Evolutionary conservation across 2,888 invertebrate species (phyloP).

Genomic region (Apamea crenata): DNA sequence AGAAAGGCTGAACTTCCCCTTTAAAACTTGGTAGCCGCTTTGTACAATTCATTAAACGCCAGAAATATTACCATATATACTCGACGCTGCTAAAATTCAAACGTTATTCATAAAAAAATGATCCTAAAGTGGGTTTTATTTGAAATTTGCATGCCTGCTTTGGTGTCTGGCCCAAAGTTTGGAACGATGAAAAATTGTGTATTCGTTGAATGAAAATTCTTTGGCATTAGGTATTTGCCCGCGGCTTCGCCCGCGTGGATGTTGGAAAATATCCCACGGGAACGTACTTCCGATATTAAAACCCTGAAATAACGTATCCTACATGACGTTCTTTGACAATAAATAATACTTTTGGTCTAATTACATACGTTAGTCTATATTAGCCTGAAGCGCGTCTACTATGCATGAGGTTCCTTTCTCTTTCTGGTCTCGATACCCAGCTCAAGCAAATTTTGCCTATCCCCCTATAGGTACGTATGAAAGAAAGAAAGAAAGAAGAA

Average conservation of each 20-base stretch:
- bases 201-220: neutral
- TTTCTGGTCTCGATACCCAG: too few species aligned
- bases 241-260: neutral
- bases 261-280: neutral
- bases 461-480: too few species aligned
- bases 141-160: slow-evolving; percentile 66
- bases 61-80: slow-evolving; percentile 70
- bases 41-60: slow-evolving; percentile 68
- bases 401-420: neutral
- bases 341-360: too few species aligned
- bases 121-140: slow-evolving; percentile 64
- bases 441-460: too few species aligned
- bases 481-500: too few species aligned
- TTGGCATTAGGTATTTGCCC: neutral
- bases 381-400: neutral
- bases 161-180: slow-evolving; percentile 40
- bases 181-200: neutral
- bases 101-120: slow-evolving; percentile 74
- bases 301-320: neutral
- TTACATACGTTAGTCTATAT: neutral
- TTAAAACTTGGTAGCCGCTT: slow-evolving; percentile 45
- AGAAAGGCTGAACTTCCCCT: slow-evolving; percentile 29
- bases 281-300: neutral
- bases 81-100: slow-evolving; percentile 68
- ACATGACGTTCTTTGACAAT: too few species aligned